Base-by-base conservation (phyloP, 2,113 vertebrate species). In the Galemys pyrenaicus region DNA sequence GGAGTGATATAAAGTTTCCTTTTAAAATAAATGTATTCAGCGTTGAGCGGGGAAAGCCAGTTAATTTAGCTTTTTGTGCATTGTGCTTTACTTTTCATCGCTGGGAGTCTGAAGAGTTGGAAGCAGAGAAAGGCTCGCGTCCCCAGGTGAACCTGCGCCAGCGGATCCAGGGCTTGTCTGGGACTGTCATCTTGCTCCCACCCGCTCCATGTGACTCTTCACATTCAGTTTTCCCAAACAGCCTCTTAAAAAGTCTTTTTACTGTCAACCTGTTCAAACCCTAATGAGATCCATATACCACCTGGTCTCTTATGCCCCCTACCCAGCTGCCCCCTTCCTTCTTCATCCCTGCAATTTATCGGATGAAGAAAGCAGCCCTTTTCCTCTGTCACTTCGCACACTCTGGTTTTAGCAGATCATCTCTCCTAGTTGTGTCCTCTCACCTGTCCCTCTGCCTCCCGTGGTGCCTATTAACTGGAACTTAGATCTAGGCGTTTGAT, bases 1-100 rank as follows among this genome's bases (percentile, higher is more conserved):
- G 75, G 68, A 44, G 39, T 28, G 78, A 79, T 83, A 71, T 91
- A 79, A 91, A 85, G 93, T 96, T 97, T 95, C 96, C 75, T 88
- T 95, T 92, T 62, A 35, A 79, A 85, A 74, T 37, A 74, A 89
- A 75, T 9, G 9, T 46, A 58, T 68, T 74, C 67, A 10, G 22
- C 30, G 58, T 68, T 74, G 60, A 10, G 22, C 30, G 58, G 6
- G 3, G 37, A 78, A 51, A 22, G 32, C 65, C 35, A 67, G 46
- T 68, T 37, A n/a, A 22, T 56, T 35, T 44, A 20, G 46, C 6
- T 2, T 68, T 74, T 17, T 77, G 37, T n/a, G 30, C 30, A 6
- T 60, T 80, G 46, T 30, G n/a, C n/a, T 89, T 65, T 62, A 62
- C 46, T 68, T 92, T 19, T 35, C 22, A 0, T 70, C 62, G 20